Conservation (phyloP, 2,113 vertebrate genomes). For the Rutilus rutilus region DNA sequence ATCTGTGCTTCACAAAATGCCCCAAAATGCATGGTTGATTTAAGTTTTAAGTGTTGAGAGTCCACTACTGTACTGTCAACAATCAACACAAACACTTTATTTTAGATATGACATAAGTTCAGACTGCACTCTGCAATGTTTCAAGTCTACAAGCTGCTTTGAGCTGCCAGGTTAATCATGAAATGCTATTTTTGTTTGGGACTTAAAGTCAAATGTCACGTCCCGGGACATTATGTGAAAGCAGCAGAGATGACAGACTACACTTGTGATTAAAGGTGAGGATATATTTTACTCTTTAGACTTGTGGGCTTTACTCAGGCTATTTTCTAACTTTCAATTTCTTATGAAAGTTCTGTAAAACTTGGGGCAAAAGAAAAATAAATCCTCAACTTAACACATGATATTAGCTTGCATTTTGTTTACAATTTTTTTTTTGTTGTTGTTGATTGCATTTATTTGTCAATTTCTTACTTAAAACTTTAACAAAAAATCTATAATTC, state of each 20-base stretch:
- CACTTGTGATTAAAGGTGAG: constrained; percentile 13
- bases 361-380: not conserved
- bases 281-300: not conserved
- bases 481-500: too few relatives aligned
- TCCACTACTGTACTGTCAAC: not conserved
- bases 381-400: not conserved
- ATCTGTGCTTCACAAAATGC: not conserved
- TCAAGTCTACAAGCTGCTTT: constrained; percentile 15
- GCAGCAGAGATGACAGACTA: not conserved
- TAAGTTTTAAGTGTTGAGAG: not conserved
- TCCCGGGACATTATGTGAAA: not conserved
- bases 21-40: not conserved
- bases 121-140: not conserved
- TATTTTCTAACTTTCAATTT: not conserved
- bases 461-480: too few relatives aligned
- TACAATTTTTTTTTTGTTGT: not conserved
- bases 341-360: not conserved
- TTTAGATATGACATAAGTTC: constrained; percentile 4
- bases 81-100: not conserved
- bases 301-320: not conserved
- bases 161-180: constrained; percentile 25
- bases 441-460: too few relatives aligned
- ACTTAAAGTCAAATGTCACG: constrained; percentile 36
- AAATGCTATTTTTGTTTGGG: constrained; percentile 3
- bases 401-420: not conserved